Evolutionary conservation across 2,113 vertebrate species (phyloP), one percentile per base, ranked within the genome.

Genomic region (Microtus oregoni): DNA sequence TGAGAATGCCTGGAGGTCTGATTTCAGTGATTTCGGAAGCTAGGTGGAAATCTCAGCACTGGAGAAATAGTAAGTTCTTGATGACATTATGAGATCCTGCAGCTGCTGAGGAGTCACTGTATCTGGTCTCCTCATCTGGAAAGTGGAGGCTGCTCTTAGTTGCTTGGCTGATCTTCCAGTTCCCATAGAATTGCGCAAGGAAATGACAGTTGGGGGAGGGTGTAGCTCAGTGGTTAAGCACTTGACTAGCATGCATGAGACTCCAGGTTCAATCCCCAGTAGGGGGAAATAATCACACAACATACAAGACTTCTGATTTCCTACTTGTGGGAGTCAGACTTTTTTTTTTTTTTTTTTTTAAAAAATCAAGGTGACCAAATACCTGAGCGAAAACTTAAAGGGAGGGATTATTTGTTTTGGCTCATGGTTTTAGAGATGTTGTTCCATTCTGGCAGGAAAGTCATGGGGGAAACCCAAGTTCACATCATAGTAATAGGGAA

Each of bases 231-330:
- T 32, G 83, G 28, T 22, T 30, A 67, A 65, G 28, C 61, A 58
- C 83, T 68, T 47, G 41, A 47, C 63, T 67, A 47, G 4, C 58
- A 22, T 86, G 28, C 61, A 47, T 32, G 61, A 86, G 63, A 32
- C 10, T 19, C 10, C 9, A 22, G 28, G 14, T 47, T 47, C 41
- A 12, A 68, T 47, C 63, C 10, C 28, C 61, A 28, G 8, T 11
- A 22, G 9, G 41, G 61, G 82, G 4, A 30, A 65, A 41, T 26
- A 85, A 47, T 47, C 41, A 67, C 20, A 86, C 28, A 86, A 67
- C 61, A 47, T 32, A 86, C 41, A 86, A 67, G 61, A 38, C 26
- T 91, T 95, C n/a, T 87, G n/a, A 47, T 76, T 94, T 95, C 35
- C 70, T n/a, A 58, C 44, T 52, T 38, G 13, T n/a, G 22, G 52